These are phyloP conservation scores for Protobothrops flavoviridis DNA, from an alignment of 2,113 vertebrate species.

Conservation along the genomic window DNA sequence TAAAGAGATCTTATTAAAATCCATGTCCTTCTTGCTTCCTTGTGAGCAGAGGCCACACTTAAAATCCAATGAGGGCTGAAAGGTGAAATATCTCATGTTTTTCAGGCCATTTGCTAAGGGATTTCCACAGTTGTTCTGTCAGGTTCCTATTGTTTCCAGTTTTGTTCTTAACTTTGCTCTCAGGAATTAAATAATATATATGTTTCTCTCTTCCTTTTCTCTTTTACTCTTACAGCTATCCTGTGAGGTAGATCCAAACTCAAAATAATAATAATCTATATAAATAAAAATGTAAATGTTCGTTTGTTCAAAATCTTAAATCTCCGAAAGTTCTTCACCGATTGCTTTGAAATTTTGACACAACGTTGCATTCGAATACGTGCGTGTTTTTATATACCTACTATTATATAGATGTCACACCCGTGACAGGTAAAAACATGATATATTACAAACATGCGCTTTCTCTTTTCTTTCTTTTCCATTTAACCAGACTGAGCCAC, in stretches of 20 bases:
- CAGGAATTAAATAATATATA: background rate
- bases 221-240: background rate
- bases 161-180: background rate
- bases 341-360: too few relatives aligned
- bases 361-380: too few relatives aligned
- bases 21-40: background rate
- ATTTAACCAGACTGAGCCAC: too few relatives aligned
- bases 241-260: background rate
- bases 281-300: too few relatives aligned
- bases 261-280: too few relatives aligned
- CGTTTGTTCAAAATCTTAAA: too few relatives aligned
- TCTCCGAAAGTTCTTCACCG: too few relatives aligned
- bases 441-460: too few relatives aligned
- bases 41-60: background rate
- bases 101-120: background rate
- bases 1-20: background rate
- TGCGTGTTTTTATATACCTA: too few relatives aligned
- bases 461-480: too few relatives aligned
- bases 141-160: background rate
- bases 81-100: background rate
- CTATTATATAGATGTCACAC: too few relatives aligned
- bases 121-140: background rate
- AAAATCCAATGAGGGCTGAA: background rate
- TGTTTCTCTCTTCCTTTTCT: background rate
- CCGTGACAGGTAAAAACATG: too few relatives aligned